Evolutionary conservation across 2,797 vertebrate species (phyloP), one percentile per base, ranked within the genome.

Genomic region (Darevskia nairensis): DNA sequence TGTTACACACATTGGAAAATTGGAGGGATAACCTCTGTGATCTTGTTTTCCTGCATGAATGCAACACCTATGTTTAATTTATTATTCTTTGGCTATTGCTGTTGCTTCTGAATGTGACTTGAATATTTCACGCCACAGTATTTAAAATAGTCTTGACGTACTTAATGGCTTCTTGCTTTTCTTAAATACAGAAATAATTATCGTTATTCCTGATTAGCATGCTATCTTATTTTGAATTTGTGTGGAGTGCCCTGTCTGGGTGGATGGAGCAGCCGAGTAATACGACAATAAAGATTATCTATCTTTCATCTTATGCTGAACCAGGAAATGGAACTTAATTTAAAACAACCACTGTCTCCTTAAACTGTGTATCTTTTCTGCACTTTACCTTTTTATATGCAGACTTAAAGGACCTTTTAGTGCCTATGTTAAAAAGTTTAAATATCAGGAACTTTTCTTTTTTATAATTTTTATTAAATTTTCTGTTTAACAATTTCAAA

Each of bases 21-120:
- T 35, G 86, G 44, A 17, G 59, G 0, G 0, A 84, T 86, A 80
- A 66, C 80, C 83, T 50, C 35, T 69, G 3, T 55, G 61, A 55
- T 82, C 66, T 79, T 88, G 41, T 77, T 68, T 86, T 59, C 80
- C 66, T 64, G 32, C 25, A 29, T 82, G 61, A 87, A 78, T 82
- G 64, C 59, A 71, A 71, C 89, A 90, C 94, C 93, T 79, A 80
- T 89, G 82, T 91, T 91, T 90, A 74, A 61, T 88, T 87, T 80
- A 82, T 32, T 90, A 88, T 80, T 80, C 79, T 80, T 27, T 13
- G 23, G 64, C 8, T 79, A 80, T 85, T 29, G 86, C n/a, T 59
- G 25, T 89, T 55, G 9, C 69, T 80, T 61, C 68, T 71, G 59
- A 91, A 90, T 86, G 68, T 29, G 50, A 55, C 29, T 59, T 11